These are phyloP conservation scores for Sylvia borin DNA, from an alignment of 2,797 vertebrate genomes.

Conservation along the genomic window DNA sequence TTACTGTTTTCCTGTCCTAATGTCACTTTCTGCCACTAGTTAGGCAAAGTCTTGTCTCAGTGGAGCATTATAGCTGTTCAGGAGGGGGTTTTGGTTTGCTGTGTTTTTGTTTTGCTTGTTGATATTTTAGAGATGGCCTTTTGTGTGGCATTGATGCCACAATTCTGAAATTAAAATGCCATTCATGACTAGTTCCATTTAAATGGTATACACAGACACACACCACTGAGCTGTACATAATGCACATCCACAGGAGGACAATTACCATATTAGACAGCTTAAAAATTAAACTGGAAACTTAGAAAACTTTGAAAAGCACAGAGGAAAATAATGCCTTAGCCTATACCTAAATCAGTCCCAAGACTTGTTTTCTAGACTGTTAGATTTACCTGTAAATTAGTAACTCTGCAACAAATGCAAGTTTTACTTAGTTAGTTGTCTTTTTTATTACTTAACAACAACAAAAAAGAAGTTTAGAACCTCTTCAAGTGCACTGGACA, in stretches of 20 bases:
- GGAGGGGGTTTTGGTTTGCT: background rate
- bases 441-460: background rate
- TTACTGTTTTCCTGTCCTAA: background rate
- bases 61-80: background rate
- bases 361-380: background rate
- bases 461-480: background rate
- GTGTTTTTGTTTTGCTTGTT: background rate
- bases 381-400: background rate
- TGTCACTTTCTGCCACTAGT: background rate
- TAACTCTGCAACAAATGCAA: background rate
- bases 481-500: background rate
- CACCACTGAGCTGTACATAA: background rate
- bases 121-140: background rate
- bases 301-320: background rate
- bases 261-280: background rate
- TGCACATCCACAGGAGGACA: background rate
- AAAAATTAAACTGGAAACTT: background rate
- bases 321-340: background rate
- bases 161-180: background rate
- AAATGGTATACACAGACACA: background rate
- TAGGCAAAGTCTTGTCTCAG: background rate
- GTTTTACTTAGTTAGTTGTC: background rate
- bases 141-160: background rate
- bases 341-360: background rate
- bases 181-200: background rate